Evolutionary conservation across 2,797 vertebrate species (phyloP), one percentile per base, ranked within the genome.

Genomic region (Denticeps clupeoides): DNA sequence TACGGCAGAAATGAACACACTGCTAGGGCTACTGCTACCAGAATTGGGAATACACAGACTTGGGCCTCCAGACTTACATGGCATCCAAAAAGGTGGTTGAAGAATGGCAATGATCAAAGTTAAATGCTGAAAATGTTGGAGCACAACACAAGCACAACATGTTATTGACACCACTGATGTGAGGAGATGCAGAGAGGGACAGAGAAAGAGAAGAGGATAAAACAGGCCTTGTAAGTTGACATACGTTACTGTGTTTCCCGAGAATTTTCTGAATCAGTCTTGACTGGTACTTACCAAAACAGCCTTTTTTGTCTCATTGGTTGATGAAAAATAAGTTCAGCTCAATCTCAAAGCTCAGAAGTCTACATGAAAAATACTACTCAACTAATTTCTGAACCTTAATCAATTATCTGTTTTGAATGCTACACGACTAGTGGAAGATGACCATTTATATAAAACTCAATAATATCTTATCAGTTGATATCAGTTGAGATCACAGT

Each of bases 111-210:
- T 26, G n/a, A 11, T 28, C 41, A 18, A 47, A 68, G 56, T 75
- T 73, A 72, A 78, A 54, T 35, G 63, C 82, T 85, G 82, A 25
- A 67, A 59, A 74, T 71, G 47, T n/a, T n/a, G 52, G 70, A 72
- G 59, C 57, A 80, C 59, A 78, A 71, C 49, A 75, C 47, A 66
- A 25, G 45, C 23, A 43, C 37, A 44, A 59, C 29, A 56, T 27
- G 58, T 65, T 67, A 65, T 53, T 40, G 21, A 50, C 3, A 23
- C 22, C 55, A 6, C 21, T 31, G 33, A 10, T 31, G 33, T n/a
- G n/a, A n/a, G n/a, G n/a, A n/a, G 37, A 37, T 33, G 41, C 45
- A 27, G 28, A 27, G 22, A 19, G 15, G 16, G 12, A 11, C 21
- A 5, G n/a, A n/a, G n/a, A n/a, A n/a, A n/a, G n/a, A n/a, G n/a